Evolutionary conservation across 2,113 vertebrate species (phyloP), one percentile per base, ranked within the genome.

Genomic region (Mesocricetus auratus): DNA sequence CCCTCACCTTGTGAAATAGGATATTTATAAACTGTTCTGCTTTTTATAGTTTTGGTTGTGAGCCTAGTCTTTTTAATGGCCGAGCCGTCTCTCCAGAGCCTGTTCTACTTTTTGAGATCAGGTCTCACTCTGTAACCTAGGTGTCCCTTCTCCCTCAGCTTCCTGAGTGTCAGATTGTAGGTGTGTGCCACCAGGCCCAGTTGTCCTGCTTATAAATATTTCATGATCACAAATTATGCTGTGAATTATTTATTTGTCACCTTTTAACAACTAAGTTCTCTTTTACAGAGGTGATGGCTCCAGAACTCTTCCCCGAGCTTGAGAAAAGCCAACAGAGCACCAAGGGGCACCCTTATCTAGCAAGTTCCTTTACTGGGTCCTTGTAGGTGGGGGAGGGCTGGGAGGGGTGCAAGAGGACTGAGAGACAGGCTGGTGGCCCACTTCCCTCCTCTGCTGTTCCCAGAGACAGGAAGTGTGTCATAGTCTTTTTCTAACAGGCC

Each of bases 201-300:
- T 8, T 56, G 69, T 71, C 31, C n/a, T n/a, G 29, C 8, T 47
- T 71, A 87, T 87, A 81, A 88, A 26, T 95, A 88, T 90, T 96
- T 92, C 77, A 77, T 58, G 78, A 62, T 45, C n/a, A 77, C 42
- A 86, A 64, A 69, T 82, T 89, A 58, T 2, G 83, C 56, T 71
- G 62, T 69, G 85, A 13, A 89, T 86, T 53, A 66, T 94, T 94
- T 56, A 47, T 60, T 24, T 42, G 50, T 7, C 31, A 4, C 78
- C 62, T 89, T 96, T 91, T 83, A 82, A 50, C 58, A 87, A 78
- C 29, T 0, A 26, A 29, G 15, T 66, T 94, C 22, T 91, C 58
- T 74, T 90, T 64, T 94, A n/a, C 1, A 12, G 81, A 81, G 73
- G 3, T 79, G 56, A 15, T 60, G 11, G 74, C 42, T 29, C 33